Evolutionary conservation across 2,797 vertebrate genomes (phyloP).

Genomic region (Acridotheres tristis): DNA sequence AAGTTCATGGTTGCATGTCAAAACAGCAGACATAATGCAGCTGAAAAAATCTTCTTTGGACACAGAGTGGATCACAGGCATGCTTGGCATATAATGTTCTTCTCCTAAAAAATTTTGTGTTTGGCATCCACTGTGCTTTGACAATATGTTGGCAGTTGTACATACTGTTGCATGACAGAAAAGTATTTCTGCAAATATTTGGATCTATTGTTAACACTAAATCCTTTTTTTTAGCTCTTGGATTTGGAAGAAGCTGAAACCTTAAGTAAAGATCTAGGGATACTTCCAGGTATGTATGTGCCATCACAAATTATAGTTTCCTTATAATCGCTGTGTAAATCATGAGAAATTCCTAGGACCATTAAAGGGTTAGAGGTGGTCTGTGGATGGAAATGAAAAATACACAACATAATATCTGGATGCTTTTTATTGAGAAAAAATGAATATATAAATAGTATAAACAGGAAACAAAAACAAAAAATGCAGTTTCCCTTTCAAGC

Average conservation of each 20-base stretch:
- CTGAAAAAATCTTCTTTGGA: neutral
- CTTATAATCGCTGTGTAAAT: slow-evolving; percentile 47
- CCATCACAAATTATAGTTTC: slow-evolving; percentile 22
- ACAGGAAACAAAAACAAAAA: neutral
- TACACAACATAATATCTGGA: neutral
- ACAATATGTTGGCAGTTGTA: neutral
- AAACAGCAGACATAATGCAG: slow-evolving; percentile 10
- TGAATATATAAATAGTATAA: neutral
- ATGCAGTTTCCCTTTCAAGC: neutral
- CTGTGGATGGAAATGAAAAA: neutral
- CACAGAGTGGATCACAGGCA: neutral
- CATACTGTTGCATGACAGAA: neutral
- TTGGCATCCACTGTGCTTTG: neutral
- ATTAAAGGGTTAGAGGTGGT: neutral
- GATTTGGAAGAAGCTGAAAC: slow-evolving; percentile 24
- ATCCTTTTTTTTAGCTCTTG: slow-evolving; percentile 12
- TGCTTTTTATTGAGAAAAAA: neutral
- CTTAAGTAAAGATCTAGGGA: slow-evolving; percentile 30
- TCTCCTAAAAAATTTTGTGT: slow-evolving; percentile 8
- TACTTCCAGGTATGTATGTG: neutral
- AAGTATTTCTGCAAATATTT: slow-evolving; percentile 37
- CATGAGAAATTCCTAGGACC: neutral
- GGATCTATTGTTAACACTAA: neutral
- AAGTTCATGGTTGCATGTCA: neutral
- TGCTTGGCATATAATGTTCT: neutral